Base-by-base conservation (phyloP, 2,113 vertebrate genomes). In the Chionis minor region DNA sequence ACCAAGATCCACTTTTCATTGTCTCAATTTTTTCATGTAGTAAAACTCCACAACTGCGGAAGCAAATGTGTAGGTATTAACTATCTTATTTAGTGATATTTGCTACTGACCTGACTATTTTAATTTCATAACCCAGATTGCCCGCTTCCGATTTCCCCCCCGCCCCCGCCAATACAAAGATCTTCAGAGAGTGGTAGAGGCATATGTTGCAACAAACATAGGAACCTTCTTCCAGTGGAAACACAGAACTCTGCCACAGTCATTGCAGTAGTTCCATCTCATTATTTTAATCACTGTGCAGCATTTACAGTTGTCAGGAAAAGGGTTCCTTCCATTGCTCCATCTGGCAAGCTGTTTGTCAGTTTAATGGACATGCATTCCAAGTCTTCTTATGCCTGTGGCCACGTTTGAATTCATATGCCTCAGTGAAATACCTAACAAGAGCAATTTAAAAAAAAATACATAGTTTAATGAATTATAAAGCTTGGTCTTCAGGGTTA, bases 251-350 rank as follows among this genome's bases (percentile, higher is more conserved):
- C 80, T 42, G 30, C 32, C 79, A 71, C 62, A 90, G 63, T 21
- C 85, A 38, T 44, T 81, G 45, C 35, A 77, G 56, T 63, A 90
- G 49, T 23, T 90, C 28, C 58, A 24, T 47, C 66, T 88, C 89
- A 91, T 92, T 96, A 95, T 86, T 96, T 94, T 95, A 92, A 93
- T 94, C 74, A 90, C 79, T 45, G 47, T 26, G 40, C 42, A 92
- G 81, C 66, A 74, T 81, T 95, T 90, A 80, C 27, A 92, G 80
- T 42, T 96, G 88, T 94, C 89, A 97, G 86, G 28, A 49, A 74
- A 84, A 85, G 27, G 12, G 69, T 22, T 94, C 52, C 28, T 92
- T 95, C 51, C 24, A 84, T 7, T 94, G 72, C 40, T 94, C 71
- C 83, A 86, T 94, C 94, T 94, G 94, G 70, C 70, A 91, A 91